phyloP scores from a whole-genome alignment of 2,113 vertebrate species.

The Sceloporus tristichus region DNA sequence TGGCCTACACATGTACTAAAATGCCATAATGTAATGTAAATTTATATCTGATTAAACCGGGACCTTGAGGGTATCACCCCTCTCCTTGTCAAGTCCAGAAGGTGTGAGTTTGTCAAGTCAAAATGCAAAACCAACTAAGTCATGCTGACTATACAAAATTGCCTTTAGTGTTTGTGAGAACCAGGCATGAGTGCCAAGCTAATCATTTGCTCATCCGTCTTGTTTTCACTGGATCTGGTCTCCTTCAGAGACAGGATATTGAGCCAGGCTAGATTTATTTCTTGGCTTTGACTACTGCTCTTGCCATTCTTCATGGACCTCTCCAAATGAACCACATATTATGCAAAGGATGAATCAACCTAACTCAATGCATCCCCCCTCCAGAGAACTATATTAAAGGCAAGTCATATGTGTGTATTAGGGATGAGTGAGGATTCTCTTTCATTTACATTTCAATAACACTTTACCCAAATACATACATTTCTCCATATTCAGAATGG shows the following conservation, averaged over 20 bases:
- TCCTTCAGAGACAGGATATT: constrained; percentile 18
- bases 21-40: neutral
- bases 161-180: constrained; percentile 1
- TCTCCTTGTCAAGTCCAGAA: neutral
- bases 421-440: no score
- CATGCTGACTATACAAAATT: constrained; percentile 14
- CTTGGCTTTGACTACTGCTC: constrained; percentile 11
- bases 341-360: neutral
- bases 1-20: neutral
- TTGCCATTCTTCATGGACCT: constrained; percentile 13
- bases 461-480: no score
- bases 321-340: neutral
- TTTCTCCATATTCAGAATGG: no score
- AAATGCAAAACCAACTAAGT: neutral
- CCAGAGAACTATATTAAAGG: neutral
- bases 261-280: constrained; percentile 33
- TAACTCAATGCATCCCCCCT: neutral
- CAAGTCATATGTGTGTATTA: no score
- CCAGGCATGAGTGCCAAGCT: neutral
- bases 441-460: no score
- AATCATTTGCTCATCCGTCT: constrained; percentile 37
- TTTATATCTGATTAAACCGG: neutral
- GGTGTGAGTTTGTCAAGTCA: neutral
- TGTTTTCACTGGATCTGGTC: neutral
- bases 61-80: fast-evolving